Base-by-base conservation (phyloP, 2,888 invertebrate species). In the Pristionchus exspectatus region DNA sequence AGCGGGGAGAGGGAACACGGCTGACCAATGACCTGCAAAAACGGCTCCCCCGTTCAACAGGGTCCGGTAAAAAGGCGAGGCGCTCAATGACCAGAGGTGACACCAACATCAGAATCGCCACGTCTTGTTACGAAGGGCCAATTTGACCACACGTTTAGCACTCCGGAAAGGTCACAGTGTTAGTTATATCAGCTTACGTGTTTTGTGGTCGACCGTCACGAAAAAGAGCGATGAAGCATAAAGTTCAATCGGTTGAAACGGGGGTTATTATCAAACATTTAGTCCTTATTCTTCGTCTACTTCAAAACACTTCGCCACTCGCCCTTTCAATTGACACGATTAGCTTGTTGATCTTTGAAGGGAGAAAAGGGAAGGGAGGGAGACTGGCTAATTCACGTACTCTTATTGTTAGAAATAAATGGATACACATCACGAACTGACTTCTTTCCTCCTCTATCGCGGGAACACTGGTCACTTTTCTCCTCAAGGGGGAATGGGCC, bases 21-120 rank as follows among this genome's bases (percentile, higher is more conserved):
- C 38, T 38, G 74, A 74, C 74, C 74, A 74, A 74, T 10, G 74
- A 74, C 21, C 74, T 24, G 74, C 74, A 74, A 74, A 74, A 74
- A 74, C 21, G 1, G 30, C n/a, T 18, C 24, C 14, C 7, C 21
- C 16, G 72, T 30, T 24, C 18, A 33, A 33, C 21, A 2, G 9
- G 74, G 30, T 9, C 10, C 44, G 44, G 74, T 12, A 69, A 66
- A 66, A n/a, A 30, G 21, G 69, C 5, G 30, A 3, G 27, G 1
- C 16, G 27, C 7, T 21, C 14, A 63, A 0, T 74, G 74, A 74
- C 74, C 74, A 74, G 12, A 38, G 38, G 74, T 33, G 69, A 72
- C 30, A 72, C 33, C 33, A 72, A 33, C 69, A 72, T 72, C 69
- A 27, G 69, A 72, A 72, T 27, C 12, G 12, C 27, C 27, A 27